Conservation (phyloP, 2,888 invertebrate genomes). For the Campoplex capitator region DNA sequence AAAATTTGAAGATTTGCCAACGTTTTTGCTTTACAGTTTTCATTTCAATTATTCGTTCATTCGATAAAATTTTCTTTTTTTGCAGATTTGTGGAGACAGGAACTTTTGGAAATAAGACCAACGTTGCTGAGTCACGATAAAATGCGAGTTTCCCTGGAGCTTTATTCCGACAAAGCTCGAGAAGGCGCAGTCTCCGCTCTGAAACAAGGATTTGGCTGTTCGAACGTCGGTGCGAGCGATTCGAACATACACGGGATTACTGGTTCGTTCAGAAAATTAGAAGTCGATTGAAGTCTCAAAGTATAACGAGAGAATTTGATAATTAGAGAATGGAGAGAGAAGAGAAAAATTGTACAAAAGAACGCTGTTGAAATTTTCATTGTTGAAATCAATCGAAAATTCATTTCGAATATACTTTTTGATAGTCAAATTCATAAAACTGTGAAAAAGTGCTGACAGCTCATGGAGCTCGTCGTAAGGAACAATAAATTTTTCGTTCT, state of each 20-base stretch:
- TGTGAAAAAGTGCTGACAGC: background rate
- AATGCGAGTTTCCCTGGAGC: constrained; percentile 89
- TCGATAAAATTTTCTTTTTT: background rate
- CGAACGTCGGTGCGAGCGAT: constrained; percentile 87
- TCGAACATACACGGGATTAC: constrained; percentile 88
- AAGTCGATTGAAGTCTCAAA: constrained; percentile 88
- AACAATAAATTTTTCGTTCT: background rate
- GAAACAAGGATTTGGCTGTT: constrained; percentile 87
- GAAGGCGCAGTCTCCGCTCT: constrained; percentile 92
- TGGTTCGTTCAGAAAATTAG: constrained; percentile 92
- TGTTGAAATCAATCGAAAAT: background rate
- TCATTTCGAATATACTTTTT: background rate
- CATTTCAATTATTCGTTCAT: background rate
- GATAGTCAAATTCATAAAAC: background rate
- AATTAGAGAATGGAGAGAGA: background rate
- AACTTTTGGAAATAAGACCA: constrained; percentile 87
- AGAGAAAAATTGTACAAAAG: background rate
- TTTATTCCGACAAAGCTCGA: constrained; percentile 90
- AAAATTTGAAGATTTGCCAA: background rate
- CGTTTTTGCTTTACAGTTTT: too few relatives aligned
- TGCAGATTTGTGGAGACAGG: constrained; percentile 90
- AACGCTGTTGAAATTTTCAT: background rate
- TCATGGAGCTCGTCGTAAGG: background rate
- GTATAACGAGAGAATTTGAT: background rate
- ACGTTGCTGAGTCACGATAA: constrained; percentile 89